Evolutionary conservation across 1,140 invertebrate species (phyloP).

Genomic region (Lepidurus couesii): DNA sequence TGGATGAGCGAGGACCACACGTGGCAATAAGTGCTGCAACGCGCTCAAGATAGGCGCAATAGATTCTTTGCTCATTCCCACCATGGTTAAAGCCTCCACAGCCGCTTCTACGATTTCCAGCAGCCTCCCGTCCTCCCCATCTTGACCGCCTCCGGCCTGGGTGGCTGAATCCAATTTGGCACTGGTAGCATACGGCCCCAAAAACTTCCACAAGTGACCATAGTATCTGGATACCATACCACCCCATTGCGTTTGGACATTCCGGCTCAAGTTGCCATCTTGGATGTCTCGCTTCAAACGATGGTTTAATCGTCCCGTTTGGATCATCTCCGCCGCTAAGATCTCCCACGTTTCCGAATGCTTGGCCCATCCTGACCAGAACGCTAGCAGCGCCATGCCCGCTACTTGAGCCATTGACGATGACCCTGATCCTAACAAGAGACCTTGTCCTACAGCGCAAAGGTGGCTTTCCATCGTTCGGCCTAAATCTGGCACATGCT

Average conservation of each 20-base stretch:
- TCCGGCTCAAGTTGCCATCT: slow-evolving; percentile 33
- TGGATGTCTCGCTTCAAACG: not conserved
- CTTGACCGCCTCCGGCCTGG: not conserved
- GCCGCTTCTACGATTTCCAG: slow-evolving; percentile 34
- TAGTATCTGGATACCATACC: slow-evolving; percentile 34
- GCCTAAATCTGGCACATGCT: not conserved
- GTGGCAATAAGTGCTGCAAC: slow-evolving; percentile 30
- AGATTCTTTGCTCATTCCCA: slow-evolving; percentile 33
- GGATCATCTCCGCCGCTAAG: not conserved
- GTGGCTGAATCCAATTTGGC: not conserved
- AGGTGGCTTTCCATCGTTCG: not conserved
- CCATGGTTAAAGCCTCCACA: slow-evolving; percentile 37
- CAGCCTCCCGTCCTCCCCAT: not conserved
- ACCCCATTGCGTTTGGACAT: slow-evolving; percentile 36
- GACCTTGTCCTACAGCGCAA: not conserved
- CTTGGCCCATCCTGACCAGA: not conserved
- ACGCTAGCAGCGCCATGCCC: not conserved
- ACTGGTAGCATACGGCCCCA: not conserved
- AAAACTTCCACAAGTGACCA: slow-evolving; percentile 33
- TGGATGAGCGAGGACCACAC: slow-evolving; percentile 8
- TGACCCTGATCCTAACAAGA: not conserved
- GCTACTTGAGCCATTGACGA: not conserved
- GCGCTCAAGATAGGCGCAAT: slow-evolving; percentile 35
- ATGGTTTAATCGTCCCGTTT: not conserved
- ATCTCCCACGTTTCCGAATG: not conserved